Evolutionary conservation across 2,888 invertebrate species (phyloP), one percentile per base, ranked within the genome.

Genomic region (Oligia strigilis): DNA sequence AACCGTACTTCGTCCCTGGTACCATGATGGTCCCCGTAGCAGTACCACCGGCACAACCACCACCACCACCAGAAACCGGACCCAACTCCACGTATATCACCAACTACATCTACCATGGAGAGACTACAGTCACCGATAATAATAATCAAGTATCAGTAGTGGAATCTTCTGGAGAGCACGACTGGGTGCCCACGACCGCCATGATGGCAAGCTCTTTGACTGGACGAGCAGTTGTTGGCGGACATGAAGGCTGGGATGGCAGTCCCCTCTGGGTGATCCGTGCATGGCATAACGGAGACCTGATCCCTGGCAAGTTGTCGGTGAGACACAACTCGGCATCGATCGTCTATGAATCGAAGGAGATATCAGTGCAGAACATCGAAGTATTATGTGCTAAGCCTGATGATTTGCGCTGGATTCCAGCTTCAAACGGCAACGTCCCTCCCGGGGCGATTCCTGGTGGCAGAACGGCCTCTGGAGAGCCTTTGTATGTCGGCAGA

Each of bases 361-460:
- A 97, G 83, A 90, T 97, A 23, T 91, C 95, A 0, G 95, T 97
- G 3, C 97, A 97, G 82, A 97, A 96, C 74, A 96, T 97, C 19
- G 97, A 97, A 75, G 97, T 97, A 13, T 84, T 96, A 0, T 95
- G 95, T 81, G 92, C 96, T 0, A 91, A 92, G 72, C 94, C 95
- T 4, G 94, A 97, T 66, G 92, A 92, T 75, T 86, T 97, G 43
- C 89, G 96, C 66, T 98, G 98, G 98, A 94, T 97, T 3, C 97
- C 97, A 2, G 95, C 97, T 19, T 95, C 96, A 0, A 97, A 97
- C 66, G 97, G 97, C 0, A 95, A 93, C 69, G 94, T 97, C 0
- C 97, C 97, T 0, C 96, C 97, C 2, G 96, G 97, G 19, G 97
- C 97, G 0, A 96, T 97, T 49, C 93, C 95, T 74, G 97, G 97